These are phyloP conservation scores for Papilio xuthus DNA, from an alignment of 1,140 invertebrate species.

Conservation along the genomic window DNA sequence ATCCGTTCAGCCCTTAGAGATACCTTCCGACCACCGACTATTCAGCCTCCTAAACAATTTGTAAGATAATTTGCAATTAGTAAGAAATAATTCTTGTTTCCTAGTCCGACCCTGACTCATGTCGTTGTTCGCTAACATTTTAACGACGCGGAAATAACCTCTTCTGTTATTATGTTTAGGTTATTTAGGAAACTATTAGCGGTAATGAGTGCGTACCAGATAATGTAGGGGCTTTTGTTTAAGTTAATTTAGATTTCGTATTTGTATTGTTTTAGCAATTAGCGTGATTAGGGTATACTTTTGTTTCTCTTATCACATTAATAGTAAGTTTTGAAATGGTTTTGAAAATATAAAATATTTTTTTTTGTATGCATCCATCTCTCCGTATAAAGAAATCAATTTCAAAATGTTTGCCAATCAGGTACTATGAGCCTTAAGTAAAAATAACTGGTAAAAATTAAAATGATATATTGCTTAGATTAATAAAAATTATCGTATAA, in stretches of 20 bases:
- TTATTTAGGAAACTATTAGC: slow-evolving; percentile 50
- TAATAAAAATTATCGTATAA: neutral
- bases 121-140: slow-evolving; percentile 43
- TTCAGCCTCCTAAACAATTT: too few species aligned
- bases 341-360: neutral
- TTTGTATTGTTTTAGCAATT: neutral
- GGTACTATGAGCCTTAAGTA: neutral
- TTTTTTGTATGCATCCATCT: too few species aligned
- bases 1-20: too few species aligned
- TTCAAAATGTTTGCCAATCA: neutral
- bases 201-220: slow-evolving; percentile 43
- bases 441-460: neutral
- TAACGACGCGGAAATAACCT: slow-evolving; percentile 56
- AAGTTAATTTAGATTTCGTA: slow-evolving; percentile 2
- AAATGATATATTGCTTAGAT: neutral
- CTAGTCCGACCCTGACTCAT: slow-evolving; percentile 11
- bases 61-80: too few species aligned
- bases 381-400: too few species aligned
- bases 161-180: slow-evolving; percentile 51
- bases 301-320: neutral
- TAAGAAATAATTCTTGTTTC: neutral
- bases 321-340: neutral
- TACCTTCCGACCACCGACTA: too few species aligned
- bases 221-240: slow-evolving; percentile 9
- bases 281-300: neutral